phyloP scores from a whole-genome alignment of 2,888 invertebrate genomes.

The Phanerotoma sp. region DNA sequence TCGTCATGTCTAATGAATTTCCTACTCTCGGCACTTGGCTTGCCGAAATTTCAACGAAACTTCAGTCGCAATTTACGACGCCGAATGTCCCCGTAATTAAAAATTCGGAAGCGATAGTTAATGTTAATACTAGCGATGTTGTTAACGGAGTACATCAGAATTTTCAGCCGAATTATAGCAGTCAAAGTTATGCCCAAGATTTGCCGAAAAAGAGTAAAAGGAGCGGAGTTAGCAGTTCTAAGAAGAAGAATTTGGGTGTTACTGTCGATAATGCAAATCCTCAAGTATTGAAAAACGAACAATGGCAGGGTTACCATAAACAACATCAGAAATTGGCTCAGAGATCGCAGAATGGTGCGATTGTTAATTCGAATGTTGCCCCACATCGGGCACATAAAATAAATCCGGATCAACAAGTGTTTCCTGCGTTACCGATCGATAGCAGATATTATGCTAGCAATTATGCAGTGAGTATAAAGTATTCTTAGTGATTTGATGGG shows the following conservation, averaged over 20 bases:
- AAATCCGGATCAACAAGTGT: conserved; percentile 29
- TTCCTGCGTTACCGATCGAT: conserved; percentile 36
- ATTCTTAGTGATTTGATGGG: background rate
- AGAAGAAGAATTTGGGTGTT: background rate
- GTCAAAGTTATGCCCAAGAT: too few species aligned
- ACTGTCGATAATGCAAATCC: conserved; percentile 5
- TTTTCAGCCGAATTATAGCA: too few species aligned
- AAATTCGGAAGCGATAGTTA: too few species aligned
- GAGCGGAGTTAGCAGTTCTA: too few species aligned
- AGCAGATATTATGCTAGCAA: conserved; percentile 40
- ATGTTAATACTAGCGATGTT: background rate
- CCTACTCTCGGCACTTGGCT: conserved; percentile 50
- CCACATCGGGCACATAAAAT: too few species aligned
- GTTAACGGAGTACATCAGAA: background rate
- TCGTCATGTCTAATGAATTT: conserved; percentile 43
- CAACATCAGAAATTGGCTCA: background rate
- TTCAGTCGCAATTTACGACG: too few species aligned
- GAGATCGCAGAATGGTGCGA: too few species aligned
- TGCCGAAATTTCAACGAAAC: conserved; percentile 36
- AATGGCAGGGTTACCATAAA: conserved; percentile 25
- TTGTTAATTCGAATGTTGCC: too few species aligned
- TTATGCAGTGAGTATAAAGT: conserved; percentile 43
- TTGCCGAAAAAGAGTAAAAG: too few species aligned
- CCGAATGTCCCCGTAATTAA: too few species aligned
- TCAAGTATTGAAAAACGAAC: conserved; percentile 34